Base-by-base conservation (phyloP, 2,888 invertebrate genomes). In the Aspidiotus destructor region DNA sequence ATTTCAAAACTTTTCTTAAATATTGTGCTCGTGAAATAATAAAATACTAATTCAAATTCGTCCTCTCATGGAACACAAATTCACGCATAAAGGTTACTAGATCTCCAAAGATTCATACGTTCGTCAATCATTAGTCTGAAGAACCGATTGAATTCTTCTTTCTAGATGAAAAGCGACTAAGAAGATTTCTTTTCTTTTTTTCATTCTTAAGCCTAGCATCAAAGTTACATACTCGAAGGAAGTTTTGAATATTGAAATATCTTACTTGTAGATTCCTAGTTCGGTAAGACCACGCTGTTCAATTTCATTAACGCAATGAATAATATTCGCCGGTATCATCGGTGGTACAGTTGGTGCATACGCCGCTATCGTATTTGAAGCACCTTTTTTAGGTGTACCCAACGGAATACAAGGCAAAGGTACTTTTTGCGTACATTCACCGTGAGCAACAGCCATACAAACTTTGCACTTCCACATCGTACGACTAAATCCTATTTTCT, bases 251-350 rank as follows among this genome's bases (percentile, higher is more conserved):
- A 48, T 6, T n/a, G 48, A 48, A 48, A 48, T 53, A 11, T 13
- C 40, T 17, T 41, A 67, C 67, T 60, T 58, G 48, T 69, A 69
- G 5, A 99, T 79, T 1, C 98, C 99, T 53, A 91, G 84, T 78
- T 94, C 94, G 28, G 77, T 81, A 55, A 97, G 81, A 0, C 96
- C 96, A 8, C 95, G 82, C 17, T 85, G 81, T 81, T 99, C 98
- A 60, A 99, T 86, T 79, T 97, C 97, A 75, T 92, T 92, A 48
- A 95, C 84, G 77, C 97, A 97, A 76, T 97, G 95, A 60, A 97
- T 89, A 72, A 99, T 83, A 9, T 98, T 77, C 0, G 92, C 89
- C 0, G 99, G 98, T 16, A 99, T 89, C 91, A 93, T 92, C 0
- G 98, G 98, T 41, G 92, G 83, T 0, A 85, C 83, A 48, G 81